Evolutionary conservation across 2,113 vertebrate species (phyloP).

Genomic region (Campylorhamphus procurvoides): DNA sequence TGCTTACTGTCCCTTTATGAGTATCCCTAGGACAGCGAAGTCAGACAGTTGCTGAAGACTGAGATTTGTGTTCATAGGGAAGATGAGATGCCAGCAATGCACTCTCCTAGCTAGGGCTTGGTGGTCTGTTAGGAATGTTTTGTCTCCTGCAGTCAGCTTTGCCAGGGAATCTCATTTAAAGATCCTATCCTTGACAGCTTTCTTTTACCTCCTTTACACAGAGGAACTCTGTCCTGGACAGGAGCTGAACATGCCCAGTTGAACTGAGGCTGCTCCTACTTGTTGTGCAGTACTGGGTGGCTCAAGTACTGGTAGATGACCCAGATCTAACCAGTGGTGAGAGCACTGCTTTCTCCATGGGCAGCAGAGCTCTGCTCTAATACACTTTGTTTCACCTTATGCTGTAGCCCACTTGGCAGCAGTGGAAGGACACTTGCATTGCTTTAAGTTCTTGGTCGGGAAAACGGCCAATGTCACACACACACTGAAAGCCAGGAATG

Average conservation of each 20-base stretch:
- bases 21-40: rapidly evolving
- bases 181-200: neutral
- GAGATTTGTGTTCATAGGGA: neutral
- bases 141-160: neutral
- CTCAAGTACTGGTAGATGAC: neutral
- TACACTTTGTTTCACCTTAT: neutral
- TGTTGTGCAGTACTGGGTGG: neutral
- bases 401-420: slow-evolving; percentile 79
- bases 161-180: neutral
- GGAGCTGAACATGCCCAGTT: neutral
- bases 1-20: neutral
- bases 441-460: slow-evolving; percentile 79
- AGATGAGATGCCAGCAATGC: neutral
- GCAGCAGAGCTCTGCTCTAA: neutral
- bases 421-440: slow-evolving; percentile 80
- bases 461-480: slow-evolving; percentile 55
- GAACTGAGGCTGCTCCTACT: neutral
- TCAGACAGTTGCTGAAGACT: neutral
- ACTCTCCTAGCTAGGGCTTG: neutral
- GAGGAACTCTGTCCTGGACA: neutral
- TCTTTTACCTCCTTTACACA: neutral
- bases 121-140: neutral
- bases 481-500: slow-evolving; percentile 77
- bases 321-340: neutral
- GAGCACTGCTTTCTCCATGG: neutral